phyloP scores from a whole-genome alignment of 2,888 invertebrate species.

The Lochmaea crataegi region DNA sequence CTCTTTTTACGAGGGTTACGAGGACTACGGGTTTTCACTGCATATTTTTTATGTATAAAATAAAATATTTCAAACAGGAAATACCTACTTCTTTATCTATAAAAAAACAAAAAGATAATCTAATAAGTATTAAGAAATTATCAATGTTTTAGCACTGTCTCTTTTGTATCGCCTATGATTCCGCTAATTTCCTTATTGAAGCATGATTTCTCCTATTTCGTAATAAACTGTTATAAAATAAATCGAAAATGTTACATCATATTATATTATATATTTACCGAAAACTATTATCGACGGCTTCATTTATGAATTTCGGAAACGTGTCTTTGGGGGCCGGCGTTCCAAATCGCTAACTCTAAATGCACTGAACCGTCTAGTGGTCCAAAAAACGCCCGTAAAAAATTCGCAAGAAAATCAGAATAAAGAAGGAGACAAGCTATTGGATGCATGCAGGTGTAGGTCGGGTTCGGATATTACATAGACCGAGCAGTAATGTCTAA shows the following conservation, averaged over 20 bases:
- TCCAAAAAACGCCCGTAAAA: conserved; percentile 23
- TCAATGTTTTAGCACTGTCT: not conserved
- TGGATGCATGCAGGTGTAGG: conserved; percentile 45
- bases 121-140: too few relatives aligned
- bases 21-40: too few relatives aligned
- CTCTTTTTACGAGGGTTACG: too few relatives aligned
- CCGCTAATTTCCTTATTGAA: not conserved
- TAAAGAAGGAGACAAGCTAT: conserved; percentile 25
- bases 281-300: not conserved
- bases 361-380: conserved; percentile 11
- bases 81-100: too few relatives aligned
- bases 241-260: not conserved
- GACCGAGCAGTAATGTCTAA: conserved; percentile 37
- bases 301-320: conserved; percentile 2
- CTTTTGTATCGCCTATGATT: not conserved
- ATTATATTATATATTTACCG: not conserved
- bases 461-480: conserved; percentile 42
- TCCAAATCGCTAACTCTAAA: conserved; percentile 11
- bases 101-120: too few relatives aligned
- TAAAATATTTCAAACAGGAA: too few relatives aligned
- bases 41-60: too few relatives aligned
- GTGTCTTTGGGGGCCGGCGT: conserved; percentile 3
- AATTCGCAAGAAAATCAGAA: conserved; percentile 10
- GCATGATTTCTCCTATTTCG: not conserved
- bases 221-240: not conserved